These are phyloP conservation scores for Hipposideros armiger DNA, from an alignment of 2,113 vertebrate species.

Conservation along the genomic window DNA sequence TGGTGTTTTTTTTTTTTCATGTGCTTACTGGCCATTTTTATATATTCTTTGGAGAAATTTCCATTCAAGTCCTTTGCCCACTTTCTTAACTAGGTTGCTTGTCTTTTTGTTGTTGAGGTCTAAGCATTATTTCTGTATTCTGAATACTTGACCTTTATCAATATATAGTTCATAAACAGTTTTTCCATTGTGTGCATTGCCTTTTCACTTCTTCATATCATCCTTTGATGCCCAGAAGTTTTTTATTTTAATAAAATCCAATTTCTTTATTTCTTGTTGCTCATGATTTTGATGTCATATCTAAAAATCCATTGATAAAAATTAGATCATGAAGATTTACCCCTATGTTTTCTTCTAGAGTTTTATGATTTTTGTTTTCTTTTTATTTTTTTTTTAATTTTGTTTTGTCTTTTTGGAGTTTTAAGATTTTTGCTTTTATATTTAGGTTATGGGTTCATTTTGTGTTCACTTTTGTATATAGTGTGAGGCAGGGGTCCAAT, in stretches of 20 bases:
- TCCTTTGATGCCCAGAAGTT: background rate
- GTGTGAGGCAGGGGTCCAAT: too few relatives aligned
- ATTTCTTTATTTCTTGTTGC: background rate
- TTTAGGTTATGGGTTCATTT: background rate
- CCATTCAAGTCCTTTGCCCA: background rate
- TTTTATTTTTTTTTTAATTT: too few relatives aligned
- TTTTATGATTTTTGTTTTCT: background rate
- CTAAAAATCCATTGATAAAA: background rate
- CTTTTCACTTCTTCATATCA: background rate
- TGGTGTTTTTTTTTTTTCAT: background rate
- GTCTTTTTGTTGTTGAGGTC: background rate
- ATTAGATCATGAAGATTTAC: background rate
- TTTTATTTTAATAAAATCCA: background rate
- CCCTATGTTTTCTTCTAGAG: background rate
- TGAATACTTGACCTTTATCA: background rate
- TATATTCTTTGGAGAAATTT: background rate
- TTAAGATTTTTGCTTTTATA: background rate
- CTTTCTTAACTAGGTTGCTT: background rate
- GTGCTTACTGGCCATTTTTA: background rate
- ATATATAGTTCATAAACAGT: background rate
- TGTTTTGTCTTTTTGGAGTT: background rate
- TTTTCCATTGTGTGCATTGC: background rate
- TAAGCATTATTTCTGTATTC: background rate
- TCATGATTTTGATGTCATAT: background rate
- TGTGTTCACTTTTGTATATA: background rate